Conservation (phyloP, 2,888 invertebrate genomes). For the Leptogaster cylindrica region DNA sequence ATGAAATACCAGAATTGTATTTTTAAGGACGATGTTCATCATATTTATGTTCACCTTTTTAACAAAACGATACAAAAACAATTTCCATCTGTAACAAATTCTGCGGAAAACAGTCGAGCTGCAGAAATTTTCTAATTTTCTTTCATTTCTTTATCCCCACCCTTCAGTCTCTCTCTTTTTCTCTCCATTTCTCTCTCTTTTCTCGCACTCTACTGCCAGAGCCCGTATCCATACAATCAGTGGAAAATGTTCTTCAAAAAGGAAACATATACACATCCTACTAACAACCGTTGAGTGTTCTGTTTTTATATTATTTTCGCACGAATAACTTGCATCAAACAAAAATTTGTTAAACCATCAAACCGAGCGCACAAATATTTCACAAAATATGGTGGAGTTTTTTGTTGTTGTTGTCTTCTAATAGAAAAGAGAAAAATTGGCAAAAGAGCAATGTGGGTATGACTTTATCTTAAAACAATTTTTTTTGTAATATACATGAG, state of each 20-base stretch:
- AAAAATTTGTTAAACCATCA: conserved; percentile 30
- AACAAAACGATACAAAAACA: too few species aligned
- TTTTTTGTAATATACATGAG: too few species aligned
- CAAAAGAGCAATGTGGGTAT: conserved; percentile 10
- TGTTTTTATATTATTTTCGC: conserved; percentile 32
- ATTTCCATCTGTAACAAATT: too few species aligned
- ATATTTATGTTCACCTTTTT: too few species aligned
- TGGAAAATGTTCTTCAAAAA: conserved; percentile 10
- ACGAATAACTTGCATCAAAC: conserved; percentile 37
- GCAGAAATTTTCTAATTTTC: not conserved
- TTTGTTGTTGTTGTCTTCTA: too few species aligned
- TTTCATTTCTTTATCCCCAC: not conserved
- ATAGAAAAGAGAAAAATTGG: not conserved
- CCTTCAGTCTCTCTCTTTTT: too few species aligned
- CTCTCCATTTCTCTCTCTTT: too few species aligned
- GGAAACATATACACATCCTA: not conserved
- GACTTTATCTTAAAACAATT: conserved; percentile 8
- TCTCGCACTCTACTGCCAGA: too few species aligned
- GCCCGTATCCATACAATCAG: conserved; percentile 16
- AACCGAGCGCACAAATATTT: conserved; percentile 19
- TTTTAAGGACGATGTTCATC: too few species aligned
- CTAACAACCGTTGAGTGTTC: conserved; percentile 1
- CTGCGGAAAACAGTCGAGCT: too few species aligned
- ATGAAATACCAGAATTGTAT: too few species aligned
- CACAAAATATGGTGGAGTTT: not conserved